Evolutionary conservation across 2,888 invertebrate species (phyloP), one percentile per base, ranked within the genome.

Genomic region (Hemaris fuciformis): DNA sequence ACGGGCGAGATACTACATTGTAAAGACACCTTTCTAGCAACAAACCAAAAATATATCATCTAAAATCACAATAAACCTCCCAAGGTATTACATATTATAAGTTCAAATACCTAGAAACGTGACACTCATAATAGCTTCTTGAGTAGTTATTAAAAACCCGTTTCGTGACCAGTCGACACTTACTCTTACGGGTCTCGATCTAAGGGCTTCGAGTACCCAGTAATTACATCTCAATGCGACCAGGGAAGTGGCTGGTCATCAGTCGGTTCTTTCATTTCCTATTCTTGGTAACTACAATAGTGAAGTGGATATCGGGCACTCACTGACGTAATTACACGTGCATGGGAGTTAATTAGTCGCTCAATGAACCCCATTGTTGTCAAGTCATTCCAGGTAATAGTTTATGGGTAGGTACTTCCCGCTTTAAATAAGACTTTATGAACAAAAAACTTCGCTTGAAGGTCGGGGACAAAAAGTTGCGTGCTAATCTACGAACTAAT

Each of bases 291-390:
- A 59, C 58, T 62, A 70, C 67, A 71, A 71, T 68, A 45, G 57
- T 22, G 64, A 66, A 71, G 75, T 66, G 70, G 66, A 63, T 61
- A 65, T 62, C 57, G 63, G 68, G 59, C 67, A 64, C 62, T 60
- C 60, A 64, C 10, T 72, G 70, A 72, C 65, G 73, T 76, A 77
- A 78, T 79, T 77, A 76, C 71, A 77, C 71, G 70, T 72, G 67
- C 72, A 72, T 67, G 66, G 71, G 70, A 72, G 69, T 73, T 77
- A 77, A 80, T 81, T 80, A 80, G 74, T 67, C 66, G 65, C 71
- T 72, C 72, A 79, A 76, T 77, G 74, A 77, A 67, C 64, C 65
- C 62, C 67, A 68, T 61, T 70, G 70, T 69, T 62, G 41, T 34
- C 31, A 31, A 73, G 71, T 75, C 76, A 77, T 67, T 70, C 61